phyloP scores from a whole-genome alignment of 1,140 invertebrate species.

The Scaptomyza pallida region DNA sequence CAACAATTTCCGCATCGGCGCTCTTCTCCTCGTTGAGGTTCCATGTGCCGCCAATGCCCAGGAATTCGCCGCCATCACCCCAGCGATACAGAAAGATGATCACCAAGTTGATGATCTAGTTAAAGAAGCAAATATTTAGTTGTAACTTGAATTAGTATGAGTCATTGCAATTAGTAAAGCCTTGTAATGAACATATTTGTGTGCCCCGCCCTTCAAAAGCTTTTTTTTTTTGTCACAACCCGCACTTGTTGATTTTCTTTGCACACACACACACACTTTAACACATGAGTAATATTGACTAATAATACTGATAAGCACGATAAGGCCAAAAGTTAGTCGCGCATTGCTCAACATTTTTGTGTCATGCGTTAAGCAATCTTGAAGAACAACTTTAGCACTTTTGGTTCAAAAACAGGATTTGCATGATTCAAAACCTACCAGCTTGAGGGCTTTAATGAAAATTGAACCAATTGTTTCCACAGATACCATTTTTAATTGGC shows the following conservation, averaged over 20 bases:
- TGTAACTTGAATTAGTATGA: background rate
- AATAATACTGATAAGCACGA: conserved; percentile 60
- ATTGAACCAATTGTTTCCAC: conserved; percentile 90
- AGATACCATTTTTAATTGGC: conserved; percentile 88
- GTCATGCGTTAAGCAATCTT: background rate
- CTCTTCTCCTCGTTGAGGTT: conserved; percentile 94
- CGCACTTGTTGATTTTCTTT: conserved; percentile 20
- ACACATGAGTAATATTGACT: conserved; percentile 66
- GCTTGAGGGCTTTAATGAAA: conserved; percentile 90
- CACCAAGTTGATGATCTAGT: conserved; percentile 90
- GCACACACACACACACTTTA: conserved; percentile 15
- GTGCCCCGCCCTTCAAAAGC: conserved; percentile 22
- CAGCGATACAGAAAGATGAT: conserved; percentile 92
- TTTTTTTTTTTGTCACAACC: conserved; percentile 33
- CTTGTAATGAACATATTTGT: conserved; percentile 12
- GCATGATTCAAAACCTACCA: conserved; percentile 86
- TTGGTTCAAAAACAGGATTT: background rate
- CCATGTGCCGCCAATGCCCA: conserved; percentile 94
- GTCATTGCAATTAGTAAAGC: conserved; percentile 8
- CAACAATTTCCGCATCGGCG: conserved; percentile 92
- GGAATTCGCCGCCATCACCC: conserved; percentile 91
- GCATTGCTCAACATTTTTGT: conserved; percentile 50
- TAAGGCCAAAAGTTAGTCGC: conserved; percentile 23
- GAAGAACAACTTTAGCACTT: background rate
- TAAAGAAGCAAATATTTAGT: background rate